A percentile compares a stretch with the other conserved stretches of the same genome.
phyloP scores from a whole-genome alignment of 2,113 vertebrate genomes.

The Notechis scutatus region DNA sequence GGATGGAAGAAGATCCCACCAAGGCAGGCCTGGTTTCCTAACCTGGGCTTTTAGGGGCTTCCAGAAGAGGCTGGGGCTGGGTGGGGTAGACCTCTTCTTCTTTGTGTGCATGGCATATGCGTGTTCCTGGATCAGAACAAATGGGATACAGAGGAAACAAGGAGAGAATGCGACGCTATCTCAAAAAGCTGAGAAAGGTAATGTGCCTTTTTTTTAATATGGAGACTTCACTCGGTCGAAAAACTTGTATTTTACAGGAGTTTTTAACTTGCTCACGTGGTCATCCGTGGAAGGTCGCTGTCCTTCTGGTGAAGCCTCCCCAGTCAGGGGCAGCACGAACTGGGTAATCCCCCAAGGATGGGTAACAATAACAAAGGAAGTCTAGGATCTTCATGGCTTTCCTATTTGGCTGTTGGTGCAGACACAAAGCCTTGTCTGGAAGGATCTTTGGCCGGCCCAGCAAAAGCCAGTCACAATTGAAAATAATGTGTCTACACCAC shows the following conservation, averaged over 20 bases:
- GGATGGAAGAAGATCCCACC: not conserved
- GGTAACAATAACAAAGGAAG: not conserved
- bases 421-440: not conserved
- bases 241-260: not conserved
- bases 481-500: not conserved
- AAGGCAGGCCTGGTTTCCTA: not conserved
- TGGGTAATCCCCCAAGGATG: not conserved
- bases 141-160: slow-evolving; percentile 9
- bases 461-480: not conserved
- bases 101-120: not conserved
- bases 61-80: not conserved
- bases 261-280: not conserved
- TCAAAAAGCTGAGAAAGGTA: slow-evolving; percentile 8
- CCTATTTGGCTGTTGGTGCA: not conserved
- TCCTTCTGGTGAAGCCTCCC: not conserved
- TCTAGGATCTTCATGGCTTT: not conserved
- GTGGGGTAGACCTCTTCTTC: too few relatives aligned
- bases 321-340: not conserved
- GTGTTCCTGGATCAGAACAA: slow-evolving; percentile 9
- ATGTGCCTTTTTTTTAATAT: not conserved
- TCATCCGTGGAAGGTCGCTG: not conserved
- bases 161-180: not conserved
- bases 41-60: not conserved
- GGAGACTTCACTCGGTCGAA: not conserved
- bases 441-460: not conserved